phyloP scores from a whole-genome alignment of 2,797 vertebrate genomes.

The Schizothorax lantsangensis region DNA sequence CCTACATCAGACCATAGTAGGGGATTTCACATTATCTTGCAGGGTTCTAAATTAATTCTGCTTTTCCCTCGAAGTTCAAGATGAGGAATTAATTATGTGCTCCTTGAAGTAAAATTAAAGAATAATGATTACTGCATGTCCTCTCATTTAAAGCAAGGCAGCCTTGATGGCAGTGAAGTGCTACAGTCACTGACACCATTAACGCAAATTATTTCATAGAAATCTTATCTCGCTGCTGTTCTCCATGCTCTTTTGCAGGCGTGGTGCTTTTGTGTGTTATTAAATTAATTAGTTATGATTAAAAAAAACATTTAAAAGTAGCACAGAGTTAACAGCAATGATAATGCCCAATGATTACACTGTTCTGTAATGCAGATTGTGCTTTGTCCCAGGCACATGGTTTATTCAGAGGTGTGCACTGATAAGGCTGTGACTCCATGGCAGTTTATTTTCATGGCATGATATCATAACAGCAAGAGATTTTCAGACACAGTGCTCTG shows the following conservation, averaged over 20 bases:
- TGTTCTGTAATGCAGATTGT: conserved; percentile 32
- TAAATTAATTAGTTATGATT: conserved; percentile 57
- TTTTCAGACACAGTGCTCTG: conserved; percentile 50
- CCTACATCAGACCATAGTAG: conserved; percentile 9
- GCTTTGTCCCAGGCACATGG: conserved; percentile 27
- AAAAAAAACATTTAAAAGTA: conserved; percentile 24
- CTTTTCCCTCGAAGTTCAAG: conserved; percentile 72
- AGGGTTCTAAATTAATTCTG: conserved; percentile 19
- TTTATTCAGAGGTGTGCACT: conserved; percentile 35
- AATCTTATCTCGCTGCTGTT: conserved; percentile 57
- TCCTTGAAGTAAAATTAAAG: conserved; percentile 78
- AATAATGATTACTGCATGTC: conserved; percentile 71
- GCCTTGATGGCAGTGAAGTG: conserved; percentile 51
- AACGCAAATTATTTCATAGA: conserved; percentile 50
- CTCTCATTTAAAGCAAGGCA: conserved; percentile 58
- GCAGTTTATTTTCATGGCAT: conserved; percentile 49
- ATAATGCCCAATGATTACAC: conserved; percentile 31
- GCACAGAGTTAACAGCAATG: conserved; percentile 28
- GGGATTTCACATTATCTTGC: conserved; percentile 33
- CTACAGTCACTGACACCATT: conserved; percentile 56
- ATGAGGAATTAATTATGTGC: conserved; percentile 78
- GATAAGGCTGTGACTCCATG: conserved; percentile 33
- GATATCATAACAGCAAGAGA: conserved; percentile 50
- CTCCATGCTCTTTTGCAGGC: conserved; percentile 20
- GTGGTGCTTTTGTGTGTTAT: conserved; percentile 43